phyloP scores from a whole-genome alignment of 2,888 invertebrate species.

The Rotaria sp. region DNA sequence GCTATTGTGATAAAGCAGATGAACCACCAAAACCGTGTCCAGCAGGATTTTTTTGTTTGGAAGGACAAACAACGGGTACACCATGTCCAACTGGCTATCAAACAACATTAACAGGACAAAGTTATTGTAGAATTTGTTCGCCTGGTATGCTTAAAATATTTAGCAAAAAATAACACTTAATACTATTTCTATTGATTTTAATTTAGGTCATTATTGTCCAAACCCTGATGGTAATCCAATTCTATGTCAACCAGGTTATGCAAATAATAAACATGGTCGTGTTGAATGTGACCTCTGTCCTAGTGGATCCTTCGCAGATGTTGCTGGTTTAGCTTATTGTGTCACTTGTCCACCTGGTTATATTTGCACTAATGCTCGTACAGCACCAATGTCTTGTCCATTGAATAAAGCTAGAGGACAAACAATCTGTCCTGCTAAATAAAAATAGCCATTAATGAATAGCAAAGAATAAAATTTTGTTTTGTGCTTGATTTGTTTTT shows the following conservation, averaged over 20 bases:
- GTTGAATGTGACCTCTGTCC: background rate
- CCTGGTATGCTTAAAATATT: background rate
- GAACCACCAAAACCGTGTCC: constrained; percentile 47
- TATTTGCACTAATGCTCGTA: background rate
- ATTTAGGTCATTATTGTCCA: background rate
- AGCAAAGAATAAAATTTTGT: no score
- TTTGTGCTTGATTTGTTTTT: no score
- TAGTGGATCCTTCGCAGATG: background rate
- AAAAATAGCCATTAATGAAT: background rate
- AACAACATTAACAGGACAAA: background rate
- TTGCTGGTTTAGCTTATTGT: background rate
- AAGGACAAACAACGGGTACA: background rate
- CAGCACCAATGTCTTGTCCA: background rate
- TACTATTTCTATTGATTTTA: background rate
- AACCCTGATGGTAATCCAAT: background rate
- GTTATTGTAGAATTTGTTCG: background rate
- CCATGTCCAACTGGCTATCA: background rate
- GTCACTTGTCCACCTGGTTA: background rate
- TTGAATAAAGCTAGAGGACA: background rate
- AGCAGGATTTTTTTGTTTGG: constrained; percentile 45
- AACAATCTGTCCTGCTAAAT: background rate
- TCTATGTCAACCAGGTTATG: background rate
- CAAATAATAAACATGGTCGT: background rate
- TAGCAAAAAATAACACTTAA: background rate
- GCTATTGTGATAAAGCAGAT: constrained; percentile 51